A percentile compares a stretch with the other conserved stretches of the same genome.
These are phyloP conservation scores for Trachops cirrhosus DNA, from an alignment of 2,797 vertebrate species.

Conservation along the genomic window DNA sequence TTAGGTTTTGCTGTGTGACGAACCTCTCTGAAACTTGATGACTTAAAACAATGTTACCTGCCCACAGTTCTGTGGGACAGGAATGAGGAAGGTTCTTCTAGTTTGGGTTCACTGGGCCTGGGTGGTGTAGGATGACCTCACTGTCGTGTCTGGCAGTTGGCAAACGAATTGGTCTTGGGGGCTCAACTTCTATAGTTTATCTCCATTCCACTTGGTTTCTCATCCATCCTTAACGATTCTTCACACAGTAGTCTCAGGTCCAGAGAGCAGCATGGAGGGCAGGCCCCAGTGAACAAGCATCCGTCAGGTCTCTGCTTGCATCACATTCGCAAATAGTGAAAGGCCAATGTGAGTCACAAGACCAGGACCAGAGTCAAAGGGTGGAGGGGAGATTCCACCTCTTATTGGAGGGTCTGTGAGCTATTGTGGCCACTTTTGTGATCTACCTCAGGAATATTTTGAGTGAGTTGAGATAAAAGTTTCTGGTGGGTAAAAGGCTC, in stretches of 20 bases:
- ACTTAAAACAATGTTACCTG: neutral
- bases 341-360: neutral
- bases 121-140: neutral
- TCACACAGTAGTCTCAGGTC: neutral
- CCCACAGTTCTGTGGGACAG: neutral
- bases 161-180: neutral
- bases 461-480: neutral
- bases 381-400: neutral
- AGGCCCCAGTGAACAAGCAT: neutral
- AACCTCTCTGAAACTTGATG: neutral
- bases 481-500: neutral
- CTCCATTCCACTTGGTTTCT: neutral
- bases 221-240: neutral
- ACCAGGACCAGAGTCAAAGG: neutral
- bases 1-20: neutral
- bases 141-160: neutral
- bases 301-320: neutral
- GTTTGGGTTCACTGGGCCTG: neutral
- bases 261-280: neutral
- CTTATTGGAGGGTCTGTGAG: neutral
- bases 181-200: neutral
- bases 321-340: neutral
- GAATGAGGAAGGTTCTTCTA: neutral
- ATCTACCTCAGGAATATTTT: neutral
- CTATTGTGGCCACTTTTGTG: neutral